Evolutionary conservation across 2,113 vertebrate genomes (phyloP), one percentile per base, ranked within the genome.

Genomic region (Naja naja): DNA sequence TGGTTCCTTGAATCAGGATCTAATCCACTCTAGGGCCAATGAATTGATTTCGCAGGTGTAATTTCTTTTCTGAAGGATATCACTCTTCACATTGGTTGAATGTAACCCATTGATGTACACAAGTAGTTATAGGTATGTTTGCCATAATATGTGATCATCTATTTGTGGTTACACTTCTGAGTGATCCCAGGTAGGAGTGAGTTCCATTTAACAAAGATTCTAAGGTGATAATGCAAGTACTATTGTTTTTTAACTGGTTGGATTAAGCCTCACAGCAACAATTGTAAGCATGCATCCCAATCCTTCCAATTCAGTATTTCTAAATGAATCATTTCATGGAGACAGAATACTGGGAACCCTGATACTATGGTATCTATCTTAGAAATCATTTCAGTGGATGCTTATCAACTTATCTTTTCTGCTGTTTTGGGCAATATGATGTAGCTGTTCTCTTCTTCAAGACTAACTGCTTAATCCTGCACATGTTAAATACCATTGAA

Each of bases 281-380:
- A 20, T 81, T 43, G 34, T 22, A 81, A 81, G 18, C 34, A 20
- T 0, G 3, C 7, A 43, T 81, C 30, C 11, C 64, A 74, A 16
- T 74, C 14, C 14, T 74, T 74, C 14, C 30, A 14, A 34, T 74
- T 74, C n/a, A 34, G 12, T 74, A 95, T 96, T 95, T 97, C 81
- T 95, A 94, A 94, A 92, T 96, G 95, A 94, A 97, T 95, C 87
- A 88, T 91, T 96, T 97, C 58, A 94, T 87, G 94, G 95, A 95
- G 94, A 90, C 94, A 89, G 95, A 90, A 89, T 94, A 94, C 91
- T 91, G 95, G 87, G 92, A 74, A 94, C 95, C 91, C 47, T 93
- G 86, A 94, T 94, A 94, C 96, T 96, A 94, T 95, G 89, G 89
- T 90, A 94, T 94, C 93, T 95, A 94, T 34, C 90, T 85, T 90